Conservation (phyloP, 2,113 vertebrate genomes). For the Uria aalge region DNA sequence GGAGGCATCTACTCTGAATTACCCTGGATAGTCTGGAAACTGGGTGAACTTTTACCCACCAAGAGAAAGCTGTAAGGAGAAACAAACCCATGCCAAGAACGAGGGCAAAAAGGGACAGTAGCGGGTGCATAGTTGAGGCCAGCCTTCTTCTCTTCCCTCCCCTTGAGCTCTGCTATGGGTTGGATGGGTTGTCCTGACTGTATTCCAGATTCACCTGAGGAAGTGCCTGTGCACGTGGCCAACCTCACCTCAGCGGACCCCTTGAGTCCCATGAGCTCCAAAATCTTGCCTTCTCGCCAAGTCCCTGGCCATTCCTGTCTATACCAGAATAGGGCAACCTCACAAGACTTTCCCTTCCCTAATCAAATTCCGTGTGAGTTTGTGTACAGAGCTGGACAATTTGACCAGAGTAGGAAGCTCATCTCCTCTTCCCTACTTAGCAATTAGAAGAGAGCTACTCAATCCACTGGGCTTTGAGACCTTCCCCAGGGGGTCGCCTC, state of each 20-base stretch:
- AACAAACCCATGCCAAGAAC: not conserved
- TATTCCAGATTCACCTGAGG: not conserved
- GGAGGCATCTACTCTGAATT: not conserved
- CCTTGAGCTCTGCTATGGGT: not conserved
- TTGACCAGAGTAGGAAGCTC: not conserved
- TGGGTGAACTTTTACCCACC: not conserved
- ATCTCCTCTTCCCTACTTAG: not conserved
- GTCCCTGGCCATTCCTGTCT: not conserved
- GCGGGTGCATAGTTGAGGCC: not conserved
- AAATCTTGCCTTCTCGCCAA: not conserved
- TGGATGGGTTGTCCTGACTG: not conserved
- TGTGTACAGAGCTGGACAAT: not conserved
- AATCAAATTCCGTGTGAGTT: not conserved
- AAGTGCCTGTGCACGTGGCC: not conserved
- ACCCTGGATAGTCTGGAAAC: not conserved
- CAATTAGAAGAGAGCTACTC: not conserved
- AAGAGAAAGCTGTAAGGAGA: not conserved
- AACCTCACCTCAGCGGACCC: not conserved
- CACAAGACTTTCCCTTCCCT: not conserved
- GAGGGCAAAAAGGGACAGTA: not conserved
- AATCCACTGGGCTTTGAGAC: not conserved
- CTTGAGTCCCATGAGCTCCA: not conserved
- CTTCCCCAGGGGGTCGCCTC: not conserved
- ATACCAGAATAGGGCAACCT: not conserved
- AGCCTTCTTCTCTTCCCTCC: not conserved